Evolutionary conservation across 2,113 vertebrate species (phyloP), one percentile per base, ranked within the genome.

Genomic region (Hippocampus zosterae): DNA sequence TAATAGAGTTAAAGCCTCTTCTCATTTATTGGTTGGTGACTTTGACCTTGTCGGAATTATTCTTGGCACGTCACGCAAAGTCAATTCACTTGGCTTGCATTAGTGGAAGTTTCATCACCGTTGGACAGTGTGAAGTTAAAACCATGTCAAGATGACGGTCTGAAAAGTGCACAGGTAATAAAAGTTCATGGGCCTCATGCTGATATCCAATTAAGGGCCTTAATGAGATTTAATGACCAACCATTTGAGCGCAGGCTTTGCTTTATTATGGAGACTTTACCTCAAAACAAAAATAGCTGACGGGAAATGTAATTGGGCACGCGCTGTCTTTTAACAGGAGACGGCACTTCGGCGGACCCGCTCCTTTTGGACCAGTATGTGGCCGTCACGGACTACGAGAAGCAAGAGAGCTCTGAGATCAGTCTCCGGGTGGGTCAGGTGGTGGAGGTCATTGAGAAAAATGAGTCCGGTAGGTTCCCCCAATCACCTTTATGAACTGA

Each of bases 391-490:
- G 86, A 96, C 86, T 99, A 99, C 67, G 96, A 98, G 89, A 97
- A 98, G 86, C 96, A 98, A 91, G 96, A 99, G 88, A 98, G 96
- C 89, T 96, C 96, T 0, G 97, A 99, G 91, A 94, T 99, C 93
- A 98, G 95, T 88, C 92, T 99, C 77, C 89, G 91, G 7, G 96
- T 95, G 80, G 97, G 97, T 42, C 97, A 99, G 86, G 90, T 96
- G 78, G 97, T 99, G 88, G 97, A 99, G 77, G 96, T 99, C 91
- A 98, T 99, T 61, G 97, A 99, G 93, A 99, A 99, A 90, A 99
- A 98, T 1, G 97, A 99, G 88, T 98, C 97, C 67, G 97, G 97
- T 96, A 88, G 80, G 81, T 70, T 64, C 5, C 2, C 23, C n/a
- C 5, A 37, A 25, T 23, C 53, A 23, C 3, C 50, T 52, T 52